Evolutionary conservation across 2,888 invertebrate species (phyloP).

Genomic region (Scaeva pyrastri): DNA sequence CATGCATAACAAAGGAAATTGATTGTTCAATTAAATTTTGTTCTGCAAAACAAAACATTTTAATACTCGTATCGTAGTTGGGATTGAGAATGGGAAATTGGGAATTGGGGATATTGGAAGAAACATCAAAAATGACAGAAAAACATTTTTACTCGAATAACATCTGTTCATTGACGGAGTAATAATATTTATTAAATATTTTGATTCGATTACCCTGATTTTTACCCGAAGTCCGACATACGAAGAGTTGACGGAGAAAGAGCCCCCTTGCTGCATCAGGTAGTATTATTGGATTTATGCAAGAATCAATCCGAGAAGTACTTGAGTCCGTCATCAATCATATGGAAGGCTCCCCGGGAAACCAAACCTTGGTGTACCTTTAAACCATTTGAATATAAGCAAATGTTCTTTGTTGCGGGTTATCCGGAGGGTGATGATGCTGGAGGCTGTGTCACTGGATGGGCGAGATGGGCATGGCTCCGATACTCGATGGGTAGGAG

Average conservation of each 20-base stretch:
- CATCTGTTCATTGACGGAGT: slow-evolving; percentile 69
- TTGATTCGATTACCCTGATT: slow-evolving; percentile 73
- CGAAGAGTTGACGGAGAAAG: background rate
- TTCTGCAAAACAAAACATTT: slow-evolving; percentile 43
- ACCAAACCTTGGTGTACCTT: slow-evolving; percentile 3
- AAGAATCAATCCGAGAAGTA: slow-evolving; percentile 24
- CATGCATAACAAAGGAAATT: slow-evolving; percentile 64
- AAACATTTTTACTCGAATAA: slow-evolving; percentile 37
- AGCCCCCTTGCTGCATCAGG: background rate
- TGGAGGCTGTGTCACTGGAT: slow-evolving; percentile 42
- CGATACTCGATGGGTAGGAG: slow-evolving; percentile 22
- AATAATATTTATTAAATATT: slow-evolving; percentile 73
- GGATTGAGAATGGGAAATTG: background rate
- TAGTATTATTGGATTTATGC: background rate
- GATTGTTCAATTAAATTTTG: slow-evolving; percentile 73
- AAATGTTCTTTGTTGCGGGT: slow-evolving; percentile 42
- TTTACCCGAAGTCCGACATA: slow-evolving; percentile 9
- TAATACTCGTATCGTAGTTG: no score
- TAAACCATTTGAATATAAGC: slow-evolving; percentile 74
- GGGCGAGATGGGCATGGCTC: background rate
- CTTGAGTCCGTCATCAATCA: slow-evolving; percentile 67
- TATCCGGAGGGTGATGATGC: slow-evolving; percentile 4
- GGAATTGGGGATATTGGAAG: no score
- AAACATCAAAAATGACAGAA: no score
- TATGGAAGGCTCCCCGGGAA: slow-evolving; percentile 41